Base-by-base conservation (phyloP, 2,113 vertebrate genomes). In the Ptyas mucosa region DNA sequence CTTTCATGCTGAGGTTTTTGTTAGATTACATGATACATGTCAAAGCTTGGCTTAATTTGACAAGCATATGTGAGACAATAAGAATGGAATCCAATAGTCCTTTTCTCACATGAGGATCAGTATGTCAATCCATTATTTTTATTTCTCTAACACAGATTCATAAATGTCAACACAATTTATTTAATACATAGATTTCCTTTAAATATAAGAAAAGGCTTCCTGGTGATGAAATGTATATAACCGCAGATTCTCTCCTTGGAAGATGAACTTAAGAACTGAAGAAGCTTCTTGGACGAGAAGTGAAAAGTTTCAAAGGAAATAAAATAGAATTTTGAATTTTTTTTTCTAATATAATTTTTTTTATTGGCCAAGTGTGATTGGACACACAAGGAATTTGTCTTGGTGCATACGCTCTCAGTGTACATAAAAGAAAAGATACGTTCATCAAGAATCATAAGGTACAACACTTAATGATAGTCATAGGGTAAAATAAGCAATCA, bases 1-100 rank as follows among this genome's bases (percentile, higher is more conserved):
- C 90, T 96, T 95, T 92, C 29, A 39, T 89, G 49, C 58, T 43
- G 75, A 85, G 21, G 0, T 18, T 95, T 57, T 75, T 89, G 34
- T 90, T 88, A 93, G 91, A 24, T 81, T 93, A 0, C 21, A 26
- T 12, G 85, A 91, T 69, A 2, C 5, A 29, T 26, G 39, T 58
- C 14, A 26, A 24, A 55, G 39, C 18, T 57, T 85, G 39, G 4
- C 23, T 46, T 85, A 3, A 34, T 81, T 24, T 52, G 20, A 14
- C 34, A 85, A 52, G 46, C 8, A 2, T 57, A 26, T 43, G 18
- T 49, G 23, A n/a, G 14, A 18, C 85, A 57, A 61, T 46, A 85
- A 43, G 52, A 46, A 43, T 87, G 49, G 86, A 52, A 87, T 43
- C 75, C n/a, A 21, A 39, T 81, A 81, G 75, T 81, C 8, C 75